Percentiles rank a stretch among this genome's conserved stretches.
phyloP scores from a whole-genome alignment of 1,140 invertebrate genomes.

The Ceratitis capitata region DNA sequence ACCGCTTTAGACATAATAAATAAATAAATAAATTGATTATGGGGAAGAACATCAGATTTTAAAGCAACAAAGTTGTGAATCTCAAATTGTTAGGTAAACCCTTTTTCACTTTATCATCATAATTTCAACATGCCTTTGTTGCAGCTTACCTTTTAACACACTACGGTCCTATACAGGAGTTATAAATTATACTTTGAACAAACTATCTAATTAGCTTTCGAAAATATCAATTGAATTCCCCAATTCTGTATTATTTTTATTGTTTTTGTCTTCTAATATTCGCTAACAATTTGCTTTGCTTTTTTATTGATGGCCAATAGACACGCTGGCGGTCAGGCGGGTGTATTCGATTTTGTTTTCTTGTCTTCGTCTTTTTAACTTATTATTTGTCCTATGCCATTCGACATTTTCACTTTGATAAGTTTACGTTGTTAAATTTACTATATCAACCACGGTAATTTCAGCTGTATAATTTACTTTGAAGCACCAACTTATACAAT shows the following conservation, averaged over 20 bases:
- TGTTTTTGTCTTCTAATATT: not conserved
- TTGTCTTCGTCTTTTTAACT: not conserved
- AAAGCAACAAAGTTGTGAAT: no score
- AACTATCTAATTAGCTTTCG: constrained; percentile 10
- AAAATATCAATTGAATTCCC: constrained; percentile 20
- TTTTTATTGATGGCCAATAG: not conserved
- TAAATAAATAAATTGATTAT: not conserved
- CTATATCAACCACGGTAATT: not conserved
- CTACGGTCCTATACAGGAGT: not conserved
- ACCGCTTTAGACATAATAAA: no score
- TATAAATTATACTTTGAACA: not conserved
- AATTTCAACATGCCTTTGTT: not conserved
- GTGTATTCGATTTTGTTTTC: constrained; percentile 8
- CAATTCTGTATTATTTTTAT: not conserved
- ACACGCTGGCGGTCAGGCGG: constrained; percentile 14
- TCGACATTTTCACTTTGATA: not conserved
- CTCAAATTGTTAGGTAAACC: no score
- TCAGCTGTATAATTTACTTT: not conserved
- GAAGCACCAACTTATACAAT: not conserved
- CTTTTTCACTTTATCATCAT: not conserved
- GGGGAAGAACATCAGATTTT: not conserved
- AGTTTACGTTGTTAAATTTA: not conserved
- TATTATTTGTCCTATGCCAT: not conserved
- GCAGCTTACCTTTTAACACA: not conserved
- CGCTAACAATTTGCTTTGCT: not conserved